Percentiles rank a stretch among this genome's conserved stretches.
These are phyloP conservation scores for Mycetomoellerius zeteki DNA, from an alignment of 1,140 invertebrate species.

Conservation along the genomic window DNA sequence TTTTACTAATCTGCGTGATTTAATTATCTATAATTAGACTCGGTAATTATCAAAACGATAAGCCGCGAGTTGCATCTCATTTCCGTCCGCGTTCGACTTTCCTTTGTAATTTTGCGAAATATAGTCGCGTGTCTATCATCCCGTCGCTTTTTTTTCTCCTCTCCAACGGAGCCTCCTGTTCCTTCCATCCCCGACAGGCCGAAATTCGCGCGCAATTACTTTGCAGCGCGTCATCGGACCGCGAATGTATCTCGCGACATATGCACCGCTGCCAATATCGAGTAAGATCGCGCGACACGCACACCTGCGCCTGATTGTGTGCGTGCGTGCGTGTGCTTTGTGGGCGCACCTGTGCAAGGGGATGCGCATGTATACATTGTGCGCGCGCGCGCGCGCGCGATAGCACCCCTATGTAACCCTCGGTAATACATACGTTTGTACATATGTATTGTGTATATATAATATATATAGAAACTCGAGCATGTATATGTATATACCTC, in stretches of 20 bases:
- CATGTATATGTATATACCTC: slow-evolving; percentile 1
- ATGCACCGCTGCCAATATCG: slow-evolving; percentile 56
- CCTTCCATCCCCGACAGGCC: background rate
- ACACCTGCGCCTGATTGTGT: slow-evolving; percentile 20
- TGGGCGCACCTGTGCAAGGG: slow-evolving; percentile 36
- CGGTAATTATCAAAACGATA: background rate
- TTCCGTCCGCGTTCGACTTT: no score
- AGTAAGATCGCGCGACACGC: slow-evolving; percentile 54
- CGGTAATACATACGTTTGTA: slow-evolving; percentile 21
- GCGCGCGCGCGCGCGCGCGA: slow-evolving; percentile 16
- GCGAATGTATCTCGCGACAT: slow-evolving; percentile 59
- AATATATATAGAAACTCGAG: background rate
- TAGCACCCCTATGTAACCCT: slow-evolving; percentile 33
- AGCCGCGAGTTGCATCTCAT: background rate
- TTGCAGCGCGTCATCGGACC: slow-evolving; percentile 34
- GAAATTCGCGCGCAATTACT: slow-evolving; percentile 53
- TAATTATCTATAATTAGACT: background rate
- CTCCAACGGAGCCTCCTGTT: background rate
- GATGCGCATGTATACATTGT: slow-evolving; percentile 11
- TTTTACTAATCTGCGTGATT: slow-evolving; percentile 8
- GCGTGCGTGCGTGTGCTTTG: background rate
- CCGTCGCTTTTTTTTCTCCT: background rate
- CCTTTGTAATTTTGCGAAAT: background rate
- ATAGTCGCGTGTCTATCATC: background rate
- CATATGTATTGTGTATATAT: background rate